Percentiles rank a stretch among this genome's conserved stretches.
Evolutionary conservation across 2,797 vertebrate species (phyloP).

Genomic region (Tenualosa ilisha): DNA sequence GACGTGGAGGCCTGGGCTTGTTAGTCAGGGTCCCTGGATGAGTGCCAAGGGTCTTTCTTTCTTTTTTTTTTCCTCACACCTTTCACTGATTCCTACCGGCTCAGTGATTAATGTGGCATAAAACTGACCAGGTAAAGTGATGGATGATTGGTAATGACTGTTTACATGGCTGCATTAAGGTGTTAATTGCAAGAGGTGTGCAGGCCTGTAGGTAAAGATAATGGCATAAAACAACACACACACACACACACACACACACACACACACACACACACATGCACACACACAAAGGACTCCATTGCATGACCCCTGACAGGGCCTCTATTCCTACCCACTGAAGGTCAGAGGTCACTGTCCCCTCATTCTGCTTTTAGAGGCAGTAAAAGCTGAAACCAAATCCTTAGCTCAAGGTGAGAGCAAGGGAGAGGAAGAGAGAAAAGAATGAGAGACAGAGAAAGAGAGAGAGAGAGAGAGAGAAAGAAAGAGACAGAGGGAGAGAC

Average conservation of each 20-base stretch:
- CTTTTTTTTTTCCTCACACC: background rate
- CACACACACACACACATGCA: conserved; percentile 22
- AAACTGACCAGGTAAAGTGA: conserved; percentile 14
- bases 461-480: conserved; percentile 26
- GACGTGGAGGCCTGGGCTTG: background rate
- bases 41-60: background rate
- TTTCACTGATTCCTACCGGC: background rate
- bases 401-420: conserved; percentile 72
- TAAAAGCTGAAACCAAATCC: conserved; percentile 77
- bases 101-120: background rate
- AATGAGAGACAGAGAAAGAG: conserved; percentile 19
- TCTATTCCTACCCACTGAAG: conserved; percentile 71
- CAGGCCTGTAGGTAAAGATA: conserved; percentile 7
- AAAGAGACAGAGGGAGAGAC: conserved; percentile 8
- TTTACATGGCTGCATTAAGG: background rate
- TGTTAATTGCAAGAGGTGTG: conserved; percentile 13
- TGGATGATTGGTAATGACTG: conserved; percentile 20
- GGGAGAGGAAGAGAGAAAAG: conserved; percentile 30
- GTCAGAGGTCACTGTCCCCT: conserved; percentile 69
- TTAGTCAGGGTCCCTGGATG: background rate
- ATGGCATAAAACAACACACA: background rate
- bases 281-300: conserved; percentile 54
- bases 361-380: conserved; percentile 72
- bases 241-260: conserved; percentile 30
- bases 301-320: conserved; percentile 65